Evolutionary conservation across 2,797 vertebrate species (phyloP).

Genomic region (Clangula hyemalis): DNA sequence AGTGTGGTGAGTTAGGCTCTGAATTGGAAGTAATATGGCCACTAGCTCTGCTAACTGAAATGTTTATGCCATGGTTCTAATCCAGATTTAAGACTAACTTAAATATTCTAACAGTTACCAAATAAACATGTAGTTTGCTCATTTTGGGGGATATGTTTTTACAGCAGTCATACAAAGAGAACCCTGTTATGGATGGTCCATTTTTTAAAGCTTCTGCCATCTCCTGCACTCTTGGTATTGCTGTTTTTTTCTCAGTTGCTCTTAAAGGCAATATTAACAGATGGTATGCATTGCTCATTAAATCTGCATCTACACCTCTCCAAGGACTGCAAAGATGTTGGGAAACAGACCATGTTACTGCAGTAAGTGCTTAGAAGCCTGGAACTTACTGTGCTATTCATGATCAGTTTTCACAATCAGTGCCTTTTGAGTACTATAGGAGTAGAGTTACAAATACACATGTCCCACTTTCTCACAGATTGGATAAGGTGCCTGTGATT

Average conservation of each 20-base stretch:
- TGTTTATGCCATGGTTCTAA: slow-evolving; percentile 3
- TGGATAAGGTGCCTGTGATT: neutral
- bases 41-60: neutral
- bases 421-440: slow-evolving; percentile 15
- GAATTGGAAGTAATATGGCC: neutral
- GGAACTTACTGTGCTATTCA: slow-evolving; percentile 27
- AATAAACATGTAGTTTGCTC: neutral
- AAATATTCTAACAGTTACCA: neutral
- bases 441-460: slow-evolving; percentile 27
- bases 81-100: neutral
- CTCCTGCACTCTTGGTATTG: neutral
- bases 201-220: slow-evolving; percentile 48
- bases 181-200: neutral
- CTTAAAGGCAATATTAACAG: slow-evolving; percentile 72
- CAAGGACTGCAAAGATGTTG: slow-evolving; percentile 62
- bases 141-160: neutral
- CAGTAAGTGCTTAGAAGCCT: slow-evolving; percentile 40
- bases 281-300: slow-evolving; percentile 75
- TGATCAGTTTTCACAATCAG: neutral
- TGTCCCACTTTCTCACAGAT: neutral
- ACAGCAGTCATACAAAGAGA: neutral
- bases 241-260: slow-evolving; percentile 61
- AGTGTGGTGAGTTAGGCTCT: neutral
- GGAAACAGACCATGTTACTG: slow-evolving; percentile 64
- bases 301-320: slow-evolving; percentile 67